phyloP scores from a whole-genome alignment of 2,888 invertebrate species.

The Eilema depressum region DNA sequence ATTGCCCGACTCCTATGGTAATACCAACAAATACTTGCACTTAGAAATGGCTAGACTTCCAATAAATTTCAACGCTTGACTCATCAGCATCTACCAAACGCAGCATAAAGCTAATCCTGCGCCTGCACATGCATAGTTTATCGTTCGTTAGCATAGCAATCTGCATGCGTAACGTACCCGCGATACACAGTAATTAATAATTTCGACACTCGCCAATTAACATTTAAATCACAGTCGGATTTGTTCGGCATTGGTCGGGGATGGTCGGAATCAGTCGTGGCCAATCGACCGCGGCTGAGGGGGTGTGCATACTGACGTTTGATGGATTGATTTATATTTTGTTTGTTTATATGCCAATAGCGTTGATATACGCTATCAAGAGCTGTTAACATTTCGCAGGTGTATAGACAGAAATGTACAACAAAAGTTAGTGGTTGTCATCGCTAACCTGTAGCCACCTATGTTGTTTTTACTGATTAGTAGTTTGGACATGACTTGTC shows the following conservation, averaged over 20 bases:
- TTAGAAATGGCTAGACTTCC: slow-evolving; percentile 31
- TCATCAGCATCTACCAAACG: slow-evolving; percentile 47
- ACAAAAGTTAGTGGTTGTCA: slow-evolving; percentile 16
- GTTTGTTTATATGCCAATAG: slow-evolving; percentile 43
- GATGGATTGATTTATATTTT: slow-evolving; percentile 54
- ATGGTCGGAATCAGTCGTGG: slow-evolving; percentile 47
- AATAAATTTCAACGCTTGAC: slow-evolving; percentile 43
- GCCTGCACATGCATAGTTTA: slow-evolving; percentile 80
- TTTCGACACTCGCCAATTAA: slow-evolving; percentile 84
- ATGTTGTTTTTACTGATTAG: not conserved
- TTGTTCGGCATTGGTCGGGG: slow-evolving; percentile 64
- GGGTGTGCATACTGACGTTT: slow-evolving; percentile 45
- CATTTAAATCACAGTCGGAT: slow-evolving; percentile 75
- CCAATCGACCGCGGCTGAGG: slow-evolving; percentile 51
- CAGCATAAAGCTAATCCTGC: slow-evolving; percentile 61
- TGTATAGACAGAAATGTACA: slow-evolving; percentile 14
- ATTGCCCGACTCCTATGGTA: not conserved
- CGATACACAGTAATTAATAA: slow-evolving; percentile 83
- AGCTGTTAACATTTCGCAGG: not conserved
- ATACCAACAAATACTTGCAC: not conserved
- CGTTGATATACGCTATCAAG: slow-evolving; percentile 23
- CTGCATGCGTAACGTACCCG: slow-evolving; percentile 82
- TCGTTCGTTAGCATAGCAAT: slow-evolving; percentile 85
- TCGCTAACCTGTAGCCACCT: not conserved
- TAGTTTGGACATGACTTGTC: slow-evolving; percentile 12